Conservation (phyloP, 2,113 vertebrate species). For the Conger conger region DNA sequence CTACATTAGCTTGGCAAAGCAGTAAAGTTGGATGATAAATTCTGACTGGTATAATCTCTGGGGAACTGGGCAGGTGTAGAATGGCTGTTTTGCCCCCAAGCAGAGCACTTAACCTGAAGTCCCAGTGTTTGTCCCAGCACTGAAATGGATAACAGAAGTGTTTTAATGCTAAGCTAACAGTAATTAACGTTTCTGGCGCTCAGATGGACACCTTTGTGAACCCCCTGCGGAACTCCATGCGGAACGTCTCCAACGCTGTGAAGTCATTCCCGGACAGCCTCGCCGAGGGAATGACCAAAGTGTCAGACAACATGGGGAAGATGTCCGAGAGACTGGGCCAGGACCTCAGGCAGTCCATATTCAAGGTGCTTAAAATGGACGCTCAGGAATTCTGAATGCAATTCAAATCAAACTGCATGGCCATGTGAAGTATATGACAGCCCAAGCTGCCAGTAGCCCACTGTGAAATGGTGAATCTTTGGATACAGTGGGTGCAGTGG, state of each 20-base stretch:
- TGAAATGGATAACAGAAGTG: not conserved
- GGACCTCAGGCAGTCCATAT: conserved; percentile 95
- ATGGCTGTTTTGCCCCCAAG: not conserved
- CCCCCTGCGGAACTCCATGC: conserved; percentile 96
- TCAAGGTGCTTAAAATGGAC: conserved; percentile 78
- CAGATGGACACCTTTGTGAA: conserved; percentile 99
- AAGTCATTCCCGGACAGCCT: conserved; percentile 96
- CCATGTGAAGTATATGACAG: not conserved
- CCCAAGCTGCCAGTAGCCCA: not conserved
- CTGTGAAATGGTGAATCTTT: not conserved
- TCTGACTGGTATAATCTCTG: not conserved
- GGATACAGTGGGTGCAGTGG: not conserved
- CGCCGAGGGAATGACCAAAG: conserved; percentile 96
- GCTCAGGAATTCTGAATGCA: not conserved
- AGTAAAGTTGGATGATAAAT: not conserved
- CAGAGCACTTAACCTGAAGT: not conserved
- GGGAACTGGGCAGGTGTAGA: not conserved
- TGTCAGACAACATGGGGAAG: conserved; percentile 98
- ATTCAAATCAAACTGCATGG: not conserved
- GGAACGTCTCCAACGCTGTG: conserved; percentile 95
- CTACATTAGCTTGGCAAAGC: not conserved
- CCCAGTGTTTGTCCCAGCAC: not conserved
- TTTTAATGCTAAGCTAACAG: not conserved
- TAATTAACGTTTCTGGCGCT: not conserved
- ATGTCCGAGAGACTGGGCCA: conserved; percentile 96